These are phyloP conservation scores for Toxotes lorentzi DNA, from an alignment of 2,797 vertebrate species.

Conservation along the genomic window DNA sequence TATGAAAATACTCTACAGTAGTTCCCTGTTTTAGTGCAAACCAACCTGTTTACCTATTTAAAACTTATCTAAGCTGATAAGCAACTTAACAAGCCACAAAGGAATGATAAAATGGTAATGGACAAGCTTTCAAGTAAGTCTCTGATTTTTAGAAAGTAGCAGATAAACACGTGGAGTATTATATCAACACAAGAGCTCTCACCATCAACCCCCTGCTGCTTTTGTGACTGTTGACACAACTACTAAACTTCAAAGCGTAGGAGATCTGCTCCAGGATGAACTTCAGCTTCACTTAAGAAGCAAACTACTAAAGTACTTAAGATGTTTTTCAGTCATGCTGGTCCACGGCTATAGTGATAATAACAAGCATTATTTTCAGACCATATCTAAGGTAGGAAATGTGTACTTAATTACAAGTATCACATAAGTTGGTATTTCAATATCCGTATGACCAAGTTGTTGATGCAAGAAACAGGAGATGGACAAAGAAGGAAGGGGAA, in stretches of 20 bases:
- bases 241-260: neutral
- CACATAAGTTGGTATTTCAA: neutral
- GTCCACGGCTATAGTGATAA: neutral
- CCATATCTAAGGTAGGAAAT: neutral
- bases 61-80: conserved; percentile 12
- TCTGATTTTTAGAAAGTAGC: neutral
- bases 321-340: conserved; percentile 7
- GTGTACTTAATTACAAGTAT: conserved; percentile 19
- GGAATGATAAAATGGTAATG: neutral
- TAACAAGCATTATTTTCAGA: neutral
- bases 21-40: neutral
- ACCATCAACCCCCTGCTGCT: conserved; percentile 34
- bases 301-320: neutral
- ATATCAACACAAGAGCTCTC: conserved; percentile 29
- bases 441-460: neutral
- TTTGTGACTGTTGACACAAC: conserved; percentile 3
- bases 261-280: neutral
- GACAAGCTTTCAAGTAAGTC: neutral
- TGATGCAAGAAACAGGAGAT: conserved; percentile 11
- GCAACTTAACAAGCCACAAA: neutral
- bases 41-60: neutral
- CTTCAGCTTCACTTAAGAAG: neutral
- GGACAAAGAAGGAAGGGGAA: neutral
- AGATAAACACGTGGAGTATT: neutral
- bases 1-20: neutral